These are phyloP conservation scores for Hoplias malabaricus DNA, from an alignment of 2,113 vertebrate species.

Conservation along the genomic window DNA sequence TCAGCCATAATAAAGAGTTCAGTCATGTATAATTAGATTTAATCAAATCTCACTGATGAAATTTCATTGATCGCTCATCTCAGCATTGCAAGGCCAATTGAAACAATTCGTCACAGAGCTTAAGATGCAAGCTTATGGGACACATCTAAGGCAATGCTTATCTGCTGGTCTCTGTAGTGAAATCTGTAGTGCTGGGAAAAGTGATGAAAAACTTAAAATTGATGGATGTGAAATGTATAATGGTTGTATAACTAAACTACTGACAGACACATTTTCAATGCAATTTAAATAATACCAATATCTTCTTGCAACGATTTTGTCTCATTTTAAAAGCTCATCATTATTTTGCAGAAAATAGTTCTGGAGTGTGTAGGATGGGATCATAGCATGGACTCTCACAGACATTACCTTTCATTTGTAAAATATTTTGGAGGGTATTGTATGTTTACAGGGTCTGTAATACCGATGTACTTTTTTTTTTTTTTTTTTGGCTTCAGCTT, in stretches of 20 bases:
- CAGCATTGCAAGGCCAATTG: too few species aligned
- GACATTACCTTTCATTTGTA: slow-evolving; percentile 40
- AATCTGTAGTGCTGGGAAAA: not conserved
- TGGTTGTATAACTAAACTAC: too few species aligned
- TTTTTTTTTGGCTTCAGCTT: too few species aligned
- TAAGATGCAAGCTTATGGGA: not conserved
- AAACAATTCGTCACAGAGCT: not conserved
- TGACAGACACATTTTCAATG: too few species aligned
- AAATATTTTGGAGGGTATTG: slow-evolving; percentile 7
- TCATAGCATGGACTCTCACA: slow-evolving; percentile 13
- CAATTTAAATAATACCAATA: too few species aligned
- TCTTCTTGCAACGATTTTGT: too few species aligned
- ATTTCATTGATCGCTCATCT: not conserved
- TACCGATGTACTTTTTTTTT: too few species aligned
- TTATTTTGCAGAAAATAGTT: slow-evolving; percentile 3
- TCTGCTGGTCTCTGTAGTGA: not conserved
- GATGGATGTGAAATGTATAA: not conserved
- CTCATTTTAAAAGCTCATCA: not conserved
- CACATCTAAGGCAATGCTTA: not conserved
- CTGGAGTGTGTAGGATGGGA: not conserved
- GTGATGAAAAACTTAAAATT: not conserved
- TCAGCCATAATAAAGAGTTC: not conserved
- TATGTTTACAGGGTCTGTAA: slow-evolving; percentile 40
- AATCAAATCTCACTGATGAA: not conserved
- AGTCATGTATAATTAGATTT: not conserved